Conservation (phyloP, 1,140 invertebrate genomes). For the Trinorchestia longiramus region DNA sequence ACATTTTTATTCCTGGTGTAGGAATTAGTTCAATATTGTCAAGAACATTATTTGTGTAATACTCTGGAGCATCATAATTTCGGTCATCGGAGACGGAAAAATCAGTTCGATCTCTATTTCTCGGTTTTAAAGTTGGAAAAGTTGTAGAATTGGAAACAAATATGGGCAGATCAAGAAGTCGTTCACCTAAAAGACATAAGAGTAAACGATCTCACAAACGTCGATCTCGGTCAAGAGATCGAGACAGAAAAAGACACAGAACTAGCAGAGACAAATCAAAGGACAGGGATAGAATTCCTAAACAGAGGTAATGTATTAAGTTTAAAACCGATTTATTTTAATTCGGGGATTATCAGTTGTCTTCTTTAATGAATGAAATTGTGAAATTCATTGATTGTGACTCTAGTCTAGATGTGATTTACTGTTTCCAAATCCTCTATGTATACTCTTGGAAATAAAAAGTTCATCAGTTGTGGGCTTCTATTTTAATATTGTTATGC, state of each 20-base stretch:
- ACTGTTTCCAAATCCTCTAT: too few species aligned
- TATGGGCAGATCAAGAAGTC: constrained; percentile 58
- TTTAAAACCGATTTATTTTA: not conserved
- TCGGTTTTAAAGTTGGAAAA: not conserved
- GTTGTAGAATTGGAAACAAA: not conserved
- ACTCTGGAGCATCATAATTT: not conserved
- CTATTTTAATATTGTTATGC: too few species aligned
- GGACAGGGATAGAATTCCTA: constrained; percentile 68
- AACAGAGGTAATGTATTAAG: constrained; percentile 53
- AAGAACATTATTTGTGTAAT: not conserved
- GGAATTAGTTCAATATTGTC: not conserved
- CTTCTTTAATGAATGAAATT: too few species aligned
- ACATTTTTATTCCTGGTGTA: not conserved
- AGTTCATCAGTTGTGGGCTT: too few species aligned
- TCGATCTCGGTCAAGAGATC: constrained; percentile 68
- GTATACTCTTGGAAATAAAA: too few species aligned
- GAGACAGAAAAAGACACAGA: constrained; percentile 66
- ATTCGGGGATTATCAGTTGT: not conserved
- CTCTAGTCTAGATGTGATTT: too few species aligned
- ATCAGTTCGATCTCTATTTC: not conserved
- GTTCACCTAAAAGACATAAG: constrained; percentile 63
- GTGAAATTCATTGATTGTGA: too few species aligned
- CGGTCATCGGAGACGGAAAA: not conserved
- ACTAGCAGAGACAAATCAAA: constrained; percentile 67
- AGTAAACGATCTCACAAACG: constrained; percentile 69